phyloP scores from a whole-genome alignment of 2,797 vertebrate species.

The Falco cherrug region DNA sequence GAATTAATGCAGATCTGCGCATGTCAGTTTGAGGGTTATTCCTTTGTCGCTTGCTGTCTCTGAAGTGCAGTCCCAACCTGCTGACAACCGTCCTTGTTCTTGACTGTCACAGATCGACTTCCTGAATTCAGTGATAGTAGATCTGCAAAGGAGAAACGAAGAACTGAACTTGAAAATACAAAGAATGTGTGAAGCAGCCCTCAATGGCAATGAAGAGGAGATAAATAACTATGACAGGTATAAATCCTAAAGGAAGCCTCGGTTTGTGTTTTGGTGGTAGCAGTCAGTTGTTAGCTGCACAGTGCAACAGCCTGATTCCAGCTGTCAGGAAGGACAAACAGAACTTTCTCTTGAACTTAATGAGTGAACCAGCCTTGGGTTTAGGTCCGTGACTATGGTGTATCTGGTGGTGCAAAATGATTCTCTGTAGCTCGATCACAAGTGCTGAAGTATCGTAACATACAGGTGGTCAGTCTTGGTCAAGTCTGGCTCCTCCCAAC shows the following conservation, averaged over 20 bases:
- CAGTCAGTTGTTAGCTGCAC: neutral
- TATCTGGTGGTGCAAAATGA: neutral
- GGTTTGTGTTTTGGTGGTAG: neutral
- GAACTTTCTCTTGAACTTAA: neutral
- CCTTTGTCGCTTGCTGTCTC: neutral
- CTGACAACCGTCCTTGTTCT: neutral
- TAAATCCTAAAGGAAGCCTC: neutral
- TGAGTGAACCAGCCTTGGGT: neutral
- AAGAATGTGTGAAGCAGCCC: constrained; percentile 90
- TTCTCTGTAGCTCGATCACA: neutral
- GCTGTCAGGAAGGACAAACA: neutral
- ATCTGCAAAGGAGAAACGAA: constrained; percentile 94
- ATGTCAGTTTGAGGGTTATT: neutral
- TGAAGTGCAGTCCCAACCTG: neutral
- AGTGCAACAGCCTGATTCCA: neutral
- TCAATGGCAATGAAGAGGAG: constrained; percentile 88
- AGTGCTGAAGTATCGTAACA: fast-evolving
- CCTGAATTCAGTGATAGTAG: constrained; percentile 95
- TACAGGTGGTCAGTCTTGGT: neutral
- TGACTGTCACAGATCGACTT: constrained; percentile 87
- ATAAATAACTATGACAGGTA: constrained; percentile 87
- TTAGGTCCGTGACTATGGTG: neutral
- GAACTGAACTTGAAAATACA: constrained; percentile 93
- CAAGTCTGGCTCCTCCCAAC: neutral
- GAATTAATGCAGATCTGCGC: neutral